Evolutionary conservation across 2,888 invertebrate genomes (phyloP), one percentile per base, ranked within the genome.

Genomic region (Cerastis rubricosa): DNA sequence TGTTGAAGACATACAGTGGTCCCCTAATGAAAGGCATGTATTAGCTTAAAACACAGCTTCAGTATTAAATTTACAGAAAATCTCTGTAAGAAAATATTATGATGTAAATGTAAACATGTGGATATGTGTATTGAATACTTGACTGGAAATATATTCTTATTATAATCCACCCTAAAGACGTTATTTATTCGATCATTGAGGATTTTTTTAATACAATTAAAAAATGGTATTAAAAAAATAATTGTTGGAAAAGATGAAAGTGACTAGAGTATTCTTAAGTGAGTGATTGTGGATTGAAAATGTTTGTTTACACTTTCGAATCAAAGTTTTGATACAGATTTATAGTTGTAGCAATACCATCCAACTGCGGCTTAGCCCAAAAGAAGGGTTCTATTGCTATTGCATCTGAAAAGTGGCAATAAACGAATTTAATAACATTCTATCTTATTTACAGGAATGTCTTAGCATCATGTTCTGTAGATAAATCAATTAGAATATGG

Each of bases 1-100:
- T 47, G 99, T 99, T 19, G 99, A 99, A 97, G 99, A 99, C 94
- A 97, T 99, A 83, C 99, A 99, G 92, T 99, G 99, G 99, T 99
- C 99, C 78, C 99, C 99, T 2, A 99, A 98, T 95, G 99, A 99
- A 96, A 97, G 95, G 97, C 94, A 91, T n/a, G 72, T 49, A 47
- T 67, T 65, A 49, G 1, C 47, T 45, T 61, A 40, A 25, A 54
- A 67, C n/a, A 54, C 9, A 54, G 22, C 14, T 11, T n/a, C 2
- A 25, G 9, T 11, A 6, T 6, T 49, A n/a, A 29, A 14, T 29
- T 45, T 19, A 57, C 12, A 6, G n/a, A 49, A 61, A 43, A 29
- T 11, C 22, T 54, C 11, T 54, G 54, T 4, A 2, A 57, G 54
- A 57, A 57, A 12, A 57, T n/a, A 57, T 14, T 25, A 25, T 57